Evolutionary conservation across 2,888 invertebrate genomes (phyloP).

Genomic region (Nasonia oneida): DNA sequence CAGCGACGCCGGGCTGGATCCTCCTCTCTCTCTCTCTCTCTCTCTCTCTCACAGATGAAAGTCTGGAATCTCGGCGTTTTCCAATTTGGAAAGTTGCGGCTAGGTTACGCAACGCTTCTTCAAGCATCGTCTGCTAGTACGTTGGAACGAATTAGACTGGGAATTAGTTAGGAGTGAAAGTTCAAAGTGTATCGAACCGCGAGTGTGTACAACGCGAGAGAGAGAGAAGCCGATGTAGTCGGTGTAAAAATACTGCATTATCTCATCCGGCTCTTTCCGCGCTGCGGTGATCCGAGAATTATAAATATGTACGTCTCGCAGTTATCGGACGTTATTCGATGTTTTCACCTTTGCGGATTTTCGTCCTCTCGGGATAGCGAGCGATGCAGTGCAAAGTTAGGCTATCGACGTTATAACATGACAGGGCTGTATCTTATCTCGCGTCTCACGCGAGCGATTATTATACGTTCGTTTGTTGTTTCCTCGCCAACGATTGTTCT

Average conservation of each 20-base stretch:
- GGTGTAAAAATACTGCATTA: constrained; percentile 32
- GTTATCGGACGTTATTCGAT: not conserved
- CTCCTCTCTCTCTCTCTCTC: not conserved
- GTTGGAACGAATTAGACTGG: constrained; percentile 30
- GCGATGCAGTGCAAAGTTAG: constrained; percentile 27
- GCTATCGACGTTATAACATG: not conserved
- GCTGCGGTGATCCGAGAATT: constrained; percentile 2
- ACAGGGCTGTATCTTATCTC: not conserved
- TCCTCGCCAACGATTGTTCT: not conserved
- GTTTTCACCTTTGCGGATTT: constrained; percentile 3
- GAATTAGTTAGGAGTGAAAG: constrained; percentile 29
- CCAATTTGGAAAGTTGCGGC: not conserved
- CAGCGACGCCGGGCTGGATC: not conserved
- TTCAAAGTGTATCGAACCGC: constrained; percentile 56
- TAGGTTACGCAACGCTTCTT: not conserved
- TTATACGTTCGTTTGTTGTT: too few relatives aligned
- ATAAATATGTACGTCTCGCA: not conserved
- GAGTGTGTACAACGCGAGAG: not conserved
- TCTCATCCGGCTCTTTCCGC: constrained; percentile 18
- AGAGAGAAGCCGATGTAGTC: not conserved
- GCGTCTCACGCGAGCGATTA: too few relatives aligned
- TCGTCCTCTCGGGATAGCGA: not conserved
- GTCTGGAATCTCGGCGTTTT: not conserved
- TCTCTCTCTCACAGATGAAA: not conserved
- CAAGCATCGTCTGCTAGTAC: not conserved